Percentiles rank a stretch among this genome's conserved stretches.
phyloP scores from a whole-genome alignment of 2,113 vertebrate species.

The Xiphias gladius region DNA sequence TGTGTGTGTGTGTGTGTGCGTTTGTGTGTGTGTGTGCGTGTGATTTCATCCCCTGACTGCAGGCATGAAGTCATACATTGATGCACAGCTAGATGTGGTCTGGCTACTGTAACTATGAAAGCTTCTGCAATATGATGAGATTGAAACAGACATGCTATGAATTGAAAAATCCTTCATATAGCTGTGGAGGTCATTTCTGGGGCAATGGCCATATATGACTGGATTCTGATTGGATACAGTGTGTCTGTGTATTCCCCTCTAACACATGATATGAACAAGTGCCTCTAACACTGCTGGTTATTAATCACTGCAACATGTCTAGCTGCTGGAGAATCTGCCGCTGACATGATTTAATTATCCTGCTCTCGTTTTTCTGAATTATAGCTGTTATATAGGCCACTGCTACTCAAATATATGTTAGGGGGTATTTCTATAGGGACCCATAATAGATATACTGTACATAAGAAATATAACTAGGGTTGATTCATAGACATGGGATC shows the following conservation, averaged over 20 bases:
- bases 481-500: background rate
- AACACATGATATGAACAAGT: slow-evolving; percentile 5
- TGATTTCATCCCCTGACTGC: slow-evolving; percentile 25
- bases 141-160: slow-evolving; percentile 55
- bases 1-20: background rate
- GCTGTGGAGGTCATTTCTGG: slow-evolving; percentile 51
- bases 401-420: slow-evolving; percentile 25
- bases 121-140: slow-evolving; percentile 53
- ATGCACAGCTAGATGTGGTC: slow-evolving; percentile 36
- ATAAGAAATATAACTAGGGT: background rate
- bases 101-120: slow-evolving; percentile 26
- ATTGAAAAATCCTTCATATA: slow-evolving; percentile 32
- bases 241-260: background rate
- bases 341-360: slow-evolving; percentile 44
- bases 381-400: slow-evolving; percentile 2
- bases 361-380: slow-evolving; percentile 22
- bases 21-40: background rate
- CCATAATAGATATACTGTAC: background rate
- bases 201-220: slow-evolving; percentile 18
- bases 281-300: slow-evolving; percentile 10
- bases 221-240: slow-evolving; percentile 37
- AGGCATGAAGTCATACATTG: slow-evolving; percentile 36
- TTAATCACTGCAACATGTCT: slow-evolving; percentile 34
- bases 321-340: slow-evolving; percentile 12
- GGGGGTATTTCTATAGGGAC: slow-evolving; percentile 7